Evolutionary conservation across 2,113 vertebrate species (phyloP), one percentile per base, ranked within the genome.

Genomic region (Martes martes): DNA sequence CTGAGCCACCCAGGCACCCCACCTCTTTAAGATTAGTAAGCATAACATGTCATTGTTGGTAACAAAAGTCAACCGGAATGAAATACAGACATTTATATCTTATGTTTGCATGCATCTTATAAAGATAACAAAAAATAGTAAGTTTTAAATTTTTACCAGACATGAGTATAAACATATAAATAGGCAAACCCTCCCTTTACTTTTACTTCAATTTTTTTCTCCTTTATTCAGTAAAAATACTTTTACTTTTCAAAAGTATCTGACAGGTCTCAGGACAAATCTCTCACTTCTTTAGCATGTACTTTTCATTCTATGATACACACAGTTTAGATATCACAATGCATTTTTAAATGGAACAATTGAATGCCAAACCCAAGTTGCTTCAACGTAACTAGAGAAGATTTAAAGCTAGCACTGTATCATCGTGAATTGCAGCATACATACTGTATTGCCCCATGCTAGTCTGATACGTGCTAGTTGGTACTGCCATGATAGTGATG

Each of bases 371-470:
- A 80, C 36, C 87, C 7, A 4, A 24, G 26, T 18, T 21, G 63
- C 63, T 73, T 87, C 63, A 55, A 0, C 31, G 65, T 78, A 76
- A 83, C 8, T 1, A 97, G 81, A 59, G 74, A 76, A 89, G 93
- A 33, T 63, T 87, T 85, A 97, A 94, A 87, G 69, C 82, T 87
- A 94, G 89, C 85, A 74, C 79, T 33, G 33, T 61, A 59, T 31
- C 28, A 59, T 26, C 82, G 3, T 36, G 33, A 78, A 96, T 96
- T 33, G 82, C 97, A 91, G 96, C 96, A 98, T 97, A 99, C 99
- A 98, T 99, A 99, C 99, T 99, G 97, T 99, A 99, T 98, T 99
- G 99, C 97, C 99, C 99, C 11, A 99, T 98, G 98, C 99, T 99
- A 98, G 99, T 99, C 98, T 99, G 99, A 97, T 99, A 99, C 97